Base-by-base conservation (phyloP, 2,113 vertebrate species). In the Phalacrocorax pelagicus region DNA sequence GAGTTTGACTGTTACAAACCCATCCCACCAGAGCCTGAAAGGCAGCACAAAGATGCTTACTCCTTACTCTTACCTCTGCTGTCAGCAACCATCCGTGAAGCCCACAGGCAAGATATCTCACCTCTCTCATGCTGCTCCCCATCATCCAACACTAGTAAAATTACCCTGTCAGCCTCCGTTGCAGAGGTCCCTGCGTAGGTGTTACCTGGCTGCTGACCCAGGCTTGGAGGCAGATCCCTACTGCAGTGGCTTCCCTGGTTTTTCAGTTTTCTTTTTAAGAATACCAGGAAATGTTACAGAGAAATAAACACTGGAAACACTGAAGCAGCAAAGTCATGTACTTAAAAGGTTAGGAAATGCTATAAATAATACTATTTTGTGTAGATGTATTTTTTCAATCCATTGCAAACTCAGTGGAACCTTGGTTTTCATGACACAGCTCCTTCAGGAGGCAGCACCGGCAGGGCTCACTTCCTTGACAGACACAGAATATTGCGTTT, bases 91-190 rank as follows among this genome's bases (percentile, higher is more conserved):
- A 1, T 8, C 32, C 0, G 0, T 10, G 63, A 36, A 90, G 83
- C 42, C 26, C 73, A 36, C 5, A 17, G 72, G 19, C 26, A 57
- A 47, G 52, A 87, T 84, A 75, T 11, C 86, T 89, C 83, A 81
- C 81, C 83, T 91, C 89, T 49, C 63, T 62, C 38, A 1, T 3
- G 58, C 86, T 94, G 95, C 80, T 95, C 58, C 88, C 12, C 81
- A 87, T 94, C 95, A 95, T 0, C 94, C 89, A 89, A 91, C 96
- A 95, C 91, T 10, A 2, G 83, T 16, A 79, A 87, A 94, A 96
- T 96, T 84, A 63, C 89, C 61, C 81, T 16, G 10, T 19, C 54
- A 75, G 88, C 91, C 82, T 3, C 6, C 3, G 6, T 5, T 36
- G 40, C 84, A 62, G 77, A 47, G 90, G 38, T 74, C 88, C 88